Evolutionary conservation across 2,888 invertebrate genomes (phyloP), one percentile per base, ranked within the genome.

Genomic region (Clitarchus hookeri): DNA sequence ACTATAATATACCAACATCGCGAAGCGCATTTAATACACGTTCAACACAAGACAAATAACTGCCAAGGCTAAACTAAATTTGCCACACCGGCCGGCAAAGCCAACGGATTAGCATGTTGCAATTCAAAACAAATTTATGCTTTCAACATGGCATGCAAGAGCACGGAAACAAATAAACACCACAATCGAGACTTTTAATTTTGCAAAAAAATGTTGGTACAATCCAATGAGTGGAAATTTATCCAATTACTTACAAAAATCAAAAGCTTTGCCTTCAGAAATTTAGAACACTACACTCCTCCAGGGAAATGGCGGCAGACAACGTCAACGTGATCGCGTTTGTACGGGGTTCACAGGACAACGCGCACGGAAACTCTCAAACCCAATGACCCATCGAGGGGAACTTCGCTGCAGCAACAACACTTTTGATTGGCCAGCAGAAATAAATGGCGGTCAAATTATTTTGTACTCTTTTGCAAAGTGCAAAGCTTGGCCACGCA

Each of bases 291-390:
- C 92, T 93, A 93, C 92, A 92, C 88, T 82, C 86, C 85, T 88
- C 93, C 93, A 93, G 93, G 93, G 94, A 94, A 94, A 94, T 94
- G 94, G 94, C 94, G 94, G 94, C 93, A 93, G 93, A 93, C 92
- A 88, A 88, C 88, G 88, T 88, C 88, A 88, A 88, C 88, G 88
- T 88, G 88, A 88, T 88, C 88, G 88, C 87, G 87, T 87, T 86
- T 87, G 92, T 94, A 93, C 94, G 95, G 95, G 95, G 95, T 95
- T 94, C 94, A 94, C 95, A 94, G 93, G 94, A 94, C 94, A 94
- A 95, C 95, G 95, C 95, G 95, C 95, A 95, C 94, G 94, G 94
- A 93, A 94, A 89, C 87, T 89, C 89, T 90, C 89, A 86, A 89
- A 89, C 89, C 89, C 89, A 90, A 86, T 86, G 84, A 82, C 82